Base-by-base conservation (phyloP, 2,797 vertebrate species). In the Melanotaenia maccullochi region DNA sequence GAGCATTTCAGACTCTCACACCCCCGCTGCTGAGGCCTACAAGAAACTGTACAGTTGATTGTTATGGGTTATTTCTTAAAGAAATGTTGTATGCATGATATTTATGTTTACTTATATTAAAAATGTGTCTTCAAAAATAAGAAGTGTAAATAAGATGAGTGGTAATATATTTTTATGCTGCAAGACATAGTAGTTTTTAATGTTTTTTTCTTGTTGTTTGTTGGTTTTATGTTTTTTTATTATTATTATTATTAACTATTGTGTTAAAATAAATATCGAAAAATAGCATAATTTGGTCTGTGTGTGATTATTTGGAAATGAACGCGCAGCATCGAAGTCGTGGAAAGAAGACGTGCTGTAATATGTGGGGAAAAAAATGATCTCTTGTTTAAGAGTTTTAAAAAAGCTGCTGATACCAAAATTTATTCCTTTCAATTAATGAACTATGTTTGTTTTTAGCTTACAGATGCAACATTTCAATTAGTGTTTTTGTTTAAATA, bases 151-250 rank as follows among this genome's bases (percentile, higher is more conserved):
- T 93, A 94, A 90, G 85, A 92, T 68, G 56, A 71, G 65, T 86
- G 68, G 78, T 94, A 94, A 93, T 94, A 93, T 94, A 92, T 93
- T 85, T 84, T 76, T 90, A 64, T 32, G 61, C 16, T 78, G 36
- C 28, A 25, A 35, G 11, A 35, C 14, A 64, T 35, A 51, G 5
- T n/a, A 5, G 6, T 47, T 2, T 35, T 71, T 20, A 51, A 40
- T 75, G 32, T 76, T 32, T 66, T 71, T 18, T 7, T 33, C 38
- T 40, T 1, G 62, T 68, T 78, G 28, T 47, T 68, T 74, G 40
- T 42, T 42, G 18, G 13, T 25, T 65, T 73, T n/a, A 14, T 32
- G 16, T 38, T 12, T 0, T 30, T 60, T 12, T 49, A 71, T 81
- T 75, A 60, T 62, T 74, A 32, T 54, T 66, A 20, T 22, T 6